Conservation (phyloP, 2,888 invertebrate genomes). For the Zaprionus lineosus region DNA sequence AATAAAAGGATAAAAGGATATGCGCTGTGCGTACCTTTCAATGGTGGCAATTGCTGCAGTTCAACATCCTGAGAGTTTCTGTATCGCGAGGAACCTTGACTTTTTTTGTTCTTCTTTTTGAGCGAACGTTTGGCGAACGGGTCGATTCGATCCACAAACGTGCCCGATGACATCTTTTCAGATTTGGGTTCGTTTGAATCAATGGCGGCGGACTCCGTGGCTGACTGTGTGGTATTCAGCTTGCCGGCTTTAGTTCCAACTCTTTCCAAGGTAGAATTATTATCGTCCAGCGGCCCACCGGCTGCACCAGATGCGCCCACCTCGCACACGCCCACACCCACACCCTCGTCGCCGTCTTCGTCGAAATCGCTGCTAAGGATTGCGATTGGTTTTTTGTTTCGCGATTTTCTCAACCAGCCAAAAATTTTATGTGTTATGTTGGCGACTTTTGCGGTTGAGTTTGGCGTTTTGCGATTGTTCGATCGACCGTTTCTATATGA, state of each 20-base stretch:
- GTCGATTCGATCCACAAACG: conserved; percentile 99
- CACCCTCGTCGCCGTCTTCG: conserved; percentile 76
- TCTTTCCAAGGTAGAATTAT: conserved; percentile 65
- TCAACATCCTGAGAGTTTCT: conserved; percentile 99
- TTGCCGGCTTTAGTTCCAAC: conserved; percentile 72
- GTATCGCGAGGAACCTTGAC: conserved; percentile 99
- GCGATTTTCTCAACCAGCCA: conserved; percentile 72
- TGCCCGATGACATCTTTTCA: conserved; percentile 87
- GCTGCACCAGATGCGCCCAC: conserved; percentile 59
- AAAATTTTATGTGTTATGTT: conserved; percentile 78
- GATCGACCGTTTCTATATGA: conserved; percentile 22
- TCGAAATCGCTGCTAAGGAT: conserved; percentile 71
- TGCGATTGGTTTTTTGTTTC: conserved; percentile 72
- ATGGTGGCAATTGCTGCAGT: conserved; percentile 95
- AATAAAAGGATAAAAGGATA: background rate
- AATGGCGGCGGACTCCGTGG: conserved; percentile 75
- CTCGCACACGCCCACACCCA: conserved; percentile 61
- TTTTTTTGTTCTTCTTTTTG: conserved; percentile 99
- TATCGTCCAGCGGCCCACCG: conserved; percentile 55
- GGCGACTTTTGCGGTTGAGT: conserved; percentile 76
- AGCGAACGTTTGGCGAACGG: conserved; percentile 99
- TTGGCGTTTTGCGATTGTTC: conserved; percentile 71
- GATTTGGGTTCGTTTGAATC: conserved; percentile 78
- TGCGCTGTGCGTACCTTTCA: conserved; percentile 94
- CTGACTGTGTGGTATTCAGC: conserved; percentile 77